Evolutionary conservation across 2,888 invertebrate genomes (phyloP), one percentile per base, ranked within the genome.

Genomic region (Amiota communis): DNA sequence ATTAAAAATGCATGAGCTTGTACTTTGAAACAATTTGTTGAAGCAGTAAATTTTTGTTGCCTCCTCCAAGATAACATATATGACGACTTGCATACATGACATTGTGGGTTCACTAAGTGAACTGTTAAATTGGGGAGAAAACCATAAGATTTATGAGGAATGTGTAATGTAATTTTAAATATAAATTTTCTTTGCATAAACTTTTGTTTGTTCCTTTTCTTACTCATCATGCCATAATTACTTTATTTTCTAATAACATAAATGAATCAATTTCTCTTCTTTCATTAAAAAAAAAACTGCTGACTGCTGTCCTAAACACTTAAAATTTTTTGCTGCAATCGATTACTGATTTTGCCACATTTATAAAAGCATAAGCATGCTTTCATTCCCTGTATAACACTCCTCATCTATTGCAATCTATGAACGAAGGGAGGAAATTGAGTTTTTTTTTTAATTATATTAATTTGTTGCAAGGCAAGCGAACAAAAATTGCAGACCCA

Each of bases 1-100:
- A 68, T 68, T 68, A 68, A 23, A 68, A 68, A 68, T 68, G 67
- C 67, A 68, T 68, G 67, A 51, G 67, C 11, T 20, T 15, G 17
- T 17, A 11, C 59, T 9, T 59, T 20, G 4, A 20, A 4, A 17
- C 15, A 59, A 59, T 59, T 59, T 59, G 59, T 4, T 59, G 36
- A 36, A 6, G 36, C 36, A 4, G 36, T 36, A 36, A 36, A 36
- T 36, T 36, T 36, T 36, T 36, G 36, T 36, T 36, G 36, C 36
- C 36, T 6, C 36, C 36, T 36, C 36, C 8, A 36, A 36, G 36
- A 36, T 36, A n/a, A n/a, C n/a, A n/a, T 23, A 36, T 36, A 36
- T 36, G 6, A 36, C 8, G 36, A 36, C 6, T 23, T 23, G 23
- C 23, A 6, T 36, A 36, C 8, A 36, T 36, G 23, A 23, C 23